Conservation (phyloP, 2,797 vertebrate genomes). For the Eulemur coronatus region DNA sequence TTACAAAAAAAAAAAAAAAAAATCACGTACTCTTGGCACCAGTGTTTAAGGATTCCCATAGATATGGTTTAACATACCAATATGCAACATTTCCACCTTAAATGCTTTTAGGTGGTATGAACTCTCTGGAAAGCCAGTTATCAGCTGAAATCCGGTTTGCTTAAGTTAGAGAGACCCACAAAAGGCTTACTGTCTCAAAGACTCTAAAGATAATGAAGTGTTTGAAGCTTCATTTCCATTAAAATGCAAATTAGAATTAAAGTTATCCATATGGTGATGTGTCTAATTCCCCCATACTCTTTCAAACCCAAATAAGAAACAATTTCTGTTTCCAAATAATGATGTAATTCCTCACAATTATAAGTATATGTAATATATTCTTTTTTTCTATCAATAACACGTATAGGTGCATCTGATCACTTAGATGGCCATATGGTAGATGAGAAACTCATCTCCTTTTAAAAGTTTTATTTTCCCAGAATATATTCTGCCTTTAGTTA, state of each 20-base stretch:
- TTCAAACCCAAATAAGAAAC: slow-evolving; percentile 64
- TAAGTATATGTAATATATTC: slow-evolving; percentile 33
- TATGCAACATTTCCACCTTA: slow-evolving; percentile 36
- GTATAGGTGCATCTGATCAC: slow-evolving; percentile 49
- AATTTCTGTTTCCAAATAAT: slow-evolving; percentile 66
- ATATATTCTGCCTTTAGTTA: slow-evolving; percentile 49
- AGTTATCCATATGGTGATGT: slow-evolving; percentile 57
- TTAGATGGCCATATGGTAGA: slow-evolving; percentile 62
- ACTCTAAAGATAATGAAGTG: slow-evolving; percentile 34
- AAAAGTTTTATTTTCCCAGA: slow-evolving; percentile 52
- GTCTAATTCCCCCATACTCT: slow-evolving; percentile 49
- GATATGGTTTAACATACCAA: background rate
- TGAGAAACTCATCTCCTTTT: slow-evolving; percentile 52
- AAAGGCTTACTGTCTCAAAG: slow-evolving; percentile 51
- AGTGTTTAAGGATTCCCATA: background rate
- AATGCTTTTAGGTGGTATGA: slow-evolving; percentile 35
- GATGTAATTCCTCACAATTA: slow-evolving; percentile 65
- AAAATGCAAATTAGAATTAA: slow-evolving; percentile 66
- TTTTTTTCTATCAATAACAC: slow-evolving; percentile 53
- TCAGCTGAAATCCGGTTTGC: slow-evolving; percentile 19
- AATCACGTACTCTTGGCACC: background rate
- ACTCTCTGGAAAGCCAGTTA: background rate
- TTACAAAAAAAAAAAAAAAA: background rate
- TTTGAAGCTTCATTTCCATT: slow-evolving; percentile 61
- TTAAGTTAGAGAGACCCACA: slow-evolving; percentile 28